Percentiles rank a stretch among this genome's conserved stretches.
These are phyloP conservation scores for Corythaeola cristata DNA, from an alignment of 2,113 vertebrate species.

Conservation along the genomic window DNA sequence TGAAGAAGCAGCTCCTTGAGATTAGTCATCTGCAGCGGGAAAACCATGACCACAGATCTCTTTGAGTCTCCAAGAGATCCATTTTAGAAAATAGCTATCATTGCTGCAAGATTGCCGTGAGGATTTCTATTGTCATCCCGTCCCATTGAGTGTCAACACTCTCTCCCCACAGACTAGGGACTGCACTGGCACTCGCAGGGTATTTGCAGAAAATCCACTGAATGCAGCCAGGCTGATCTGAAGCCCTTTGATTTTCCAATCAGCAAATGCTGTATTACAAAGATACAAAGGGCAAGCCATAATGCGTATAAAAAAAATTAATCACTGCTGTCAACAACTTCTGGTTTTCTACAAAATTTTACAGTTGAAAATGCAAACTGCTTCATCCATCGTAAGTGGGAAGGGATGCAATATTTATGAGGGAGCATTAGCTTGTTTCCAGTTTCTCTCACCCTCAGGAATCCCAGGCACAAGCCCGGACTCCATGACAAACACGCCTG, in stretches of 20 bases:
- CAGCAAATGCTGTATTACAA: not conserved
- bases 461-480: not conserved
- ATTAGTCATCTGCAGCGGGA: not conserved
- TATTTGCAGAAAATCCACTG: not conserved
- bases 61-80: not conserved
- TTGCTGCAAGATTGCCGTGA: not conserved
- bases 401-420: not conserved
- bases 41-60: not conserved
- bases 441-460: not conserved
- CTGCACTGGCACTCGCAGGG: accelerated
- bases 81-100: not conserved
- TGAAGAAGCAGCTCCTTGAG: not conserved
- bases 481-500: not conserved
- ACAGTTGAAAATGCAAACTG: not conserved
- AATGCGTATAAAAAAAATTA: not conserved
- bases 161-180: not conserved
- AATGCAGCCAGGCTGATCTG: not conserved
- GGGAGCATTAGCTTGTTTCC: not conserved
- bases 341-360: not conserved
- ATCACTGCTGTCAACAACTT: not conserved
- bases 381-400: not conserved
- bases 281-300: not conserved
- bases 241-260: not conserved
- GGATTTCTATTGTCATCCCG: not conserved
- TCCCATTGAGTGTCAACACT: not conserved